phyloP scores from a whole-genome alignment of 2,113 vertebrate species.

The Falco punctatus region DNA sequence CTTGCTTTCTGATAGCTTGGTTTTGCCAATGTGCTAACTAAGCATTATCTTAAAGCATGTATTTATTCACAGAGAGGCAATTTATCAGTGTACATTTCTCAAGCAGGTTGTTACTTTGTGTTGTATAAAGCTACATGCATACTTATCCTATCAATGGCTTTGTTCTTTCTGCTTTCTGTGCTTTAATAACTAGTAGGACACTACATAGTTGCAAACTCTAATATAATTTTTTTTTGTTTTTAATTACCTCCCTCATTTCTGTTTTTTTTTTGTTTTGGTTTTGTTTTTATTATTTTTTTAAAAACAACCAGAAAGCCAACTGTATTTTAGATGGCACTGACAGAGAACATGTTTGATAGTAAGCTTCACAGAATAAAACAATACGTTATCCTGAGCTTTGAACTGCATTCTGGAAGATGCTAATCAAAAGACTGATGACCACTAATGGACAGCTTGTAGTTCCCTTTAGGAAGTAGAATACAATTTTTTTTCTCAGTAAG shows the following conservation, averaged over 20 bases:
- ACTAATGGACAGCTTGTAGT: background rate
- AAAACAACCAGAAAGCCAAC: background rate
- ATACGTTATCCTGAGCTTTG: background rate
- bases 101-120: background rate
- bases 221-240: no score
- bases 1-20: background rate
- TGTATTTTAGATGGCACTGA: background rate
- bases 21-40: background rate
- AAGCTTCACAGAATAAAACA: background rate
- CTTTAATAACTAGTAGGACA: background rate
- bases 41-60: background rate
- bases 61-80: background rate
- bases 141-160: background rate
- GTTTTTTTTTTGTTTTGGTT: background rate
- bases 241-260: background rate
- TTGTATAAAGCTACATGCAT: background rate
- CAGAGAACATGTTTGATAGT: background rate
- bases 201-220: accelerated
- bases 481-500: background rate
- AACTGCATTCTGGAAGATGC: background rate
- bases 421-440: background rate
- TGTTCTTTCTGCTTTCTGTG: background rate
- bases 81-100: background rate
- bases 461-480: background rate
- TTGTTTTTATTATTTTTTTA: background rate